Conservation (phyloP, 2,888 invertebrate species). For the Lumbricus terrestris region DNA sequence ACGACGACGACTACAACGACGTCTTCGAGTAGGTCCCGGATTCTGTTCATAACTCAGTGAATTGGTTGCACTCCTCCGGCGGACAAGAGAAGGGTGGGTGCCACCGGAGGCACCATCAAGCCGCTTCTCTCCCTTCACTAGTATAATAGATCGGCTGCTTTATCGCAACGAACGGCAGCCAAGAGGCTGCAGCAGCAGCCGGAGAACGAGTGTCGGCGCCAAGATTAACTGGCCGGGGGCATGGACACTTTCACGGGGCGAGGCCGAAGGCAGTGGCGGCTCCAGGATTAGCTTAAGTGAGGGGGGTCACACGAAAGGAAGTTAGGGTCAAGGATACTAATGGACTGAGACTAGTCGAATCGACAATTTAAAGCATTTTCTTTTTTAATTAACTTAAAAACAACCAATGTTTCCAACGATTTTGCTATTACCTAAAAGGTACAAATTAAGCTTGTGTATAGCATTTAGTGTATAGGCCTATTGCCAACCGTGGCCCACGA, state of each 20-base stretch:
- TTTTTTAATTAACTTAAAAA: not conserved
- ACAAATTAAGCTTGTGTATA: too few relatives aligned
- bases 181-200: not conserved
- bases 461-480: too few relatives aligned
- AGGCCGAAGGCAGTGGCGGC: too few relatives aligned
- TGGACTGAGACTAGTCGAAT: not conserved
- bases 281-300: too few relatives aligned
- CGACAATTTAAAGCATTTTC: not conserved
- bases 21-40: not conserved
- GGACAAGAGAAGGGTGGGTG: constrained; percentile 3
- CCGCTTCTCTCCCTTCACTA: too few relatives aligned
- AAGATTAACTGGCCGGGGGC: not conserved
- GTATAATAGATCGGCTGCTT: not conserved
- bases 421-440: too few relatives aligned
- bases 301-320: too few relatives aligned
- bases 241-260: not conserved
- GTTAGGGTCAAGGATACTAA: not conserved
- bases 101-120: not conserved
- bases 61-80: not conserved
- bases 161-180: not conserved
- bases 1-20: too few relatives aligned
- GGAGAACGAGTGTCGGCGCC: not conserved
- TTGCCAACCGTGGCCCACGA: too few relatives aligned
- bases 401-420: too few relatives aligned
- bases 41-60: not conserved